A percentile compares a stretch with the other conserved stretches of the same genome.
These are phyloP conservation scores for Iphiclides podalirius DNA, from an alignment of 2,888 invertebrate genomes.

Conservation along the genomic window DNA sequence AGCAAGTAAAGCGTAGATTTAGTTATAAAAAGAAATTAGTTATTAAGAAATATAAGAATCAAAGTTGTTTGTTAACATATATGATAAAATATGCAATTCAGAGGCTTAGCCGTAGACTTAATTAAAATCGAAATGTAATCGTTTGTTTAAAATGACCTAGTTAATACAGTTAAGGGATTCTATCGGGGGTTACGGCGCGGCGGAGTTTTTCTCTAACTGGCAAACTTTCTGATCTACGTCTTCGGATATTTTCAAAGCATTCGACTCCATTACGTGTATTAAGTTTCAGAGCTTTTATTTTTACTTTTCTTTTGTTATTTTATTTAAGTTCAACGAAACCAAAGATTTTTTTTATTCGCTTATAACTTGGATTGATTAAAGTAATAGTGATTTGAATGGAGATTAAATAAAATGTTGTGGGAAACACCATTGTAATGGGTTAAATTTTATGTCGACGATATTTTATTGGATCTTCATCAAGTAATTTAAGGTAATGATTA, in stretches of 20 bases:
- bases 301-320: conserved; percentile 41
- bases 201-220: conserved; percentile 45
- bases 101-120: conserved; percentile 70
- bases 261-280: conserved; percentile 31
- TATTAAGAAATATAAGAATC: conserved; percentile 54
- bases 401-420: neutral
- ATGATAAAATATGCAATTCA: conserved; percentile 77
- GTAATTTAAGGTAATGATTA: conserved; percentile 49
- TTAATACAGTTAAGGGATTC: conserved; percentile 44
- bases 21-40: conserved; percentile 34
- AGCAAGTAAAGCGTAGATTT: conserved; percentile 62
- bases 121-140: conserved; percentile 58
- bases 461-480: conserved; percentile 40
- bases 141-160: conserved; percentile 59
- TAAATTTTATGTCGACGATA: conserved; percentile 28
- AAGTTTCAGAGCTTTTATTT: conserved; percentile 40
- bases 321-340: conserved; percentile 45
- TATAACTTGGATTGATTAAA: conserved; percentile 1
- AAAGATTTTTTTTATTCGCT: conserved; percentile 35
- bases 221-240: conserved; percentile 26
- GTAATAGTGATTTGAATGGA: conserved; percentile 2
- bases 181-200: conserved; percentile 34
- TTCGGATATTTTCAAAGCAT: conserved; percentile 37
- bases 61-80: conserved; percentile 77
- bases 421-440: neutral